Conservation (phyloP, 1,140 invertebrate genomes). For the Laodelphax striatellus region DNA sequence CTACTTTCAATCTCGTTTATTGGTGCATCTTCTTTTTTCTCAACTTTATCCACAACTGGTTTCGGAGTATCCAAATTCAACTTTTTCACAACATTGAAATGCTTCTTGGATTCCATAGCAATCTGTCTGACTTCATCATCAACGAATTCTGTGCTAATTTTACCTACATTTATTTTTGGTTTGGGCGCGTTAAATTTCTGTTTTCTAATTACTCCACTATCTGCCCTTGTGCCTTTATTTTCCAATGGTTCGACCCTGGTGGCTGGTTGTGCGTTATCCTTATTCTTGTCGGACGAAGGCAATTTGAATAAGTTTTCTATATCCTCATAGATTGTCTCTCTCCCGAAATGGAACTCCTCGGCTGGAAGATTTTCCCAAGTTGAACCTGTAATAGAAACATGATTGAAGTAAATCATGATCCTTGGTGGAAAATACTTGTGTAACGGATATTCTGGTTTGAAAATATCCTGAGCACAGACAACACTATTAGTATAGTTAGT, state of each 20-base stretch:
- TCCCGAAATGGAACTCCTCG: constrained; percentile 1
- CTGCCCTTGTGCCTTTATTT: no score
- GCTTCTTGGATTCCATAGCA: background rate
- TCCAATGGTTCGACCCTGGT: no score
- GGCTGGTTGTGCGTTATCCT: no score
- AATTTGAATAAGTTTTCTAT: constrained; percentile 7
- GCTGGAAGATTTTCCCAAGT: background rate
- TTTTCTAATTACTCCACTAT: no score
- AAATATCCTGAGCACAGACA: no score
- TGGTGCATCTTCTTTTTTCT: constrained; percentile 2
- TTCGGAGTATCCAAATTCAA: background rate
- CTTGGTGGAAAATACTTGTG: no score
- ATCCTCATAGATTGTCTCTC: constrained; percentile 8
- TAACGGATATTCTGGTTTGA: no score
- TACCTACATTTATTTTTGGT: no score
- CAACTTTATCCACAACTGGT: background rate
- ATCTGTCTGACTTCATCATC: background rate
- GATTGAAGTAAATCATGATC: background rate
- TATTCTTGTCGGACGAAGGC: background rate
- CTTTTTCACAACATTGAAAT: background rate
- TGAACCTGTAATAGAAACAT: background rate
- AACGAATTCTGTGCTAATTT: background rate
- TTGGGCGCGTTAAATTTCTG: no score
- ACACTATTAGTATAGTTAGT: no score
- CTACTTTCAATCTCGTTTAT: background rate